These are phyloP conservation scores for Cheilosia vulpina DNA, from an alignment of 2,888 invertebrate species.

Conservation along the genomic window DNA sequence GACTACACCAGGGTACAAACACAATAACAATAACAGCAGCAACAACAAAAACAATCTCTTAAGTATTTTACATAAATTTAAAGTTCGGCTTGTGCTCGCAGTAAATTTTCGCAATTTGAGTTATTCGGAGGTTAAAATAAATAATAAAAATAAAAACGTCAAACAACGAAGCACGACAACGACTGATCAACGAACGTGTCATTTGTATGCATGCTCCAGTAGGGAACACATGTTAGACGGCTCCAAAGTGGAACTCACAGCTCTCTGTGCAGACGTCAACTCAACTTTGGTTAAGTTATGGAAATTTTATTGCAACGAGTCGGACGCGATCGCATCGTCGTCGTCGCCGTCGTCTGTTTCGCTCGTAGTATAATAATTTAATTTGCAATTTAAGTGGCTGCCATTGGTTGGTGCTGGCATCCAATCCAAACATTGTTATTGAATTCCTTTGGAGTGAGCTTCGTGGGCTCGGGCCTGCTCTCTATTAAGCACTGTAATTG, in stretches of 20 bases:
- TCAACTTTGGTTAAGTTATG: constrained; percentile 66
- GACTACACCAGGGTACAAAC: too few species aligned
- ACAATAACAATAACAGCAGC: background rate
- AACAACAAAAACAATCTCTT: constrained; percentile 21
- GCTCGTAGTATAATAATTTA: constrained; percentile 69
- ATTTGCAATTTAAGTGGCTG: constrained; percentile 72
- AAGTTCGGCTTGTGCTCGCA: constrained; percentile 65
- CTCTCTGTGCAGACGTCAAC: constrained; percentile 44
- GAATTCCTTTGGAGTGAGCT: constrained; percentile 29
- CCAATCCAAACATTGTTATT: constrained; percentile 54
- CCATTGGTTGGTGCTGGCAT: constrained; percentile 61
- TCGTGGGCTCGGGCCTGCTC: constrained; percentile 22
- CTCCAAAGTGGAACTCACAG: constrained; percentile 62
- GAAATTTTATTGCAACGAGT: constrained; percentile 65
- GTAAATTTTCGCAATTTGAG: constrained; percentile 68
- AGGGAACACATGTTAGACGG: constrained; percentile 70
- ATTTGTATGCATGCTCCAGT: constrained; percentile 50
- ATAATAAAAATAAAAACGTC: constrained; percentile 22
- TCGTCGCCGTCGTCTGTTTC: constrained; percentile 26
- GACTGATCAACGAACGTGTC: constrained; percentile 35
- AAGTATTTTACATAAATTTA: constrained; percentile 69
- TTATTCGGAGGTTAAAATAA: constrained; percentile 55
- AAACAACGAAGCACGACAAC: constrained; percentile 57
- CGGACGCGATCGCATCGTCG: constrained; percentile 25
- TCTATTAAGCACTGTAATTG: constrained; percentile 58